These are phyloP conservation scores for Sebastes nivosus DNA, from an alignment of 2,797 vertebrate species.

Conservation along the genomic window DNA sequence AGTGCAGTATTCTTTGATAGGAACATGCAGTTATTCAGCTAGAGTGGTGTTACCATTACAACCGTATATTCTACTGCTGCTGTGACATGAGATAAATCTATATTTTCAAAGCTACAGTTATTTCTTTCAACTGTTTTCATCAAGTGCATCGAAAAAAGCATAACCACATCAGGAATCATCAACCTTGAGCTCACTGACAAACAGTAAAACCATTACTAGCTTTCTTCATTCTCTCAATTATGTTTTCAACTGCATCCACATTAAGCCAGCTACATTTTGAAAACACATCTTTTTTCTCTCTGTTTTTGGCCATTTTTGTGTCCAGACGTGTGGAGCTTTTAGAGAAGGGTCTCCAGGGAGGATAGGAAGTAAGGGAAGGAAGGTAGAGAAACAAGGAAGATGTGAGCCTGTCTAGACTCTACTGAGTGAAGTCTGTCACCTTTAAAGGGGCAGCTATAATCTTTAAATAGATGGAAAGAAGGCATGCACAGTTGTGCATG, in stretches of 20 bases:
- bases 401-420: not conserved
- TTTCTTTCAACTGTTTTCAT: slow-evolving; percentile 2
- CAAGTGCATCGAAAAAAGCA: not conserved
- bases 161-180: slow-evolving; percentile 17
- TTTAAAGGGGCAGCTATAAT: not conserved
- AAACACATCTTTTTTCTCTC: not conserved
- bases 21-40: slow-evolving; percentile 33
- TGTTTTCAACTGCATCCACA: not conserved
- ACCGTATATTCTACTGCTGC: slow-evolving; percentile 20
- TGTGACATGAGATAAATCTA: slow-evolving; percentile 31
- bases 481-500: too few relatives aligned
- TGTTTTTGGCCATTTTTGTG: not conserved
- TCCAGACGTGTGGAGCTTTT: not conserved
- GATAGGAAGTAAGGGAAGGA: not conserved
- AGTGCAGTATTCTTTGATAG: slow-evolving; percentile 46
- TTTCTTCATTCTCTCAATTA: not conserved
- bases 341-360: not conserved
- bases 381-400: not conserved
- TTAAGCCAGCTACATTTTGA: not conserved
- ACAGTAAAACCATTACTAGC: slow-evolving; percentile 9
- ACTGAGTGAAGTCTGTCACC: not conserved
- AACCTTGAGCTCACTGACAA: slow-evolving; percentile 9
- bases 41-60: slow-evolving; percentile 12
- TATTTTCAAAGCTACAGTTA: slow-evolving; percentile 9
- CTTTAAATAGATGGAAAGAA: not conserved